Conservation (phyloP, 2,888 invertebrate genomes). For the Drosophila histrio region DNA sequence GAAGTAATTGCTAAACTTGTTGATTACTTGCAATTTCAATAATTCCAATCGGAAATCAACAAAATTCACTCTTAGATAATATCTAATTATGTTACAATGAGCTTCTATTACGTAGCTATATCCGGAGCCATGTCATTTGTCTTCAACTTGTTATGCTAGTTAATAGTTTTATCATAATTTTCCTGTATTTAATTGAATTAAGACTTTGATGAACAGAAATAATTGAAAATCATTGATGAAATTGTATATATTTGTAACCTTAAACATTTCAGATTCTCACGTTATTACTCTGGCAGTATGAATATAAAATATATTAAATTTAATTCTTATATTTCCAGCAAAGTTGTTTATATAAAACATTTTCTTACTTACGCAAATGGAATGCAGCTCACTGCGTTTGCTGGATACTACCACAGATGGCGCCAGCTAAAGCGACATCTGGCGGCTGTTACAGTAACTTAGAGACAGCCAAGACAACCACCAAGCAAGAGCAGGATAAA, state of each 20-base stretch:
- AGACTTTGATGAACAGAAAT: not conserved
- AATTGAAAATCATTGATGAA: not conserved
- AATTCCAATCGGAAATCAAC: constrained; percentile 29
- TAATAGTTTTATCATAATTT: not conserved
- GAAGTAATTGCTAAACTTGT: constrained; percentile 39
- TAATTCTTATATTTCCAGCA: too few species aligned
- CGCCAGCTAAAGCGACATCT: not conserved
- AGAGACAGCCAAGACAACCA: constrained; percentile 17
- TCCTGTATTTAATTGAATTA: too few species aligned
- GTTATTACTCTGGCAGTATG: too few species aligned
- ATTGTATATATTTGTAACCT: too few species aligned
- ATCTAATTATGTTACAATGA: constrained; percentile 7
- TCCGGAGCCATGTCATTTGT: not conserved
- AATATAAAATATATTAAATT: too few species aligned
- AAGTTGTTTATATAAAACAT: not conserved
- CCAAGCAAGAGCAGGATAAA: constrained; percentile 6
- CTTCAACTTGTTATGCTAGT: not conserved
- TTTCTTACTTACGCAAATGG: not conserved
- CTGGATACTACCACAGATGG: not conserved
- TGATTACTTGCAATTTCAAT: constrained; percentile 44
- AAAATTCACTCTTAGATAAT: constrained; percentile 8
- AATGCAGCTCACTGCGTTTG: not conserved
- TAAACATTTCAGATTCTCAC: too few species aligned
- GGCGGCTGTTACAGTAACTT: not conserved
- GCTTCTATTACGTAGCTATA: not conserved